Conservation (phyloP, 2,113 vertebrate genomes). For the Heloderma charlesbogerti region DNA sequence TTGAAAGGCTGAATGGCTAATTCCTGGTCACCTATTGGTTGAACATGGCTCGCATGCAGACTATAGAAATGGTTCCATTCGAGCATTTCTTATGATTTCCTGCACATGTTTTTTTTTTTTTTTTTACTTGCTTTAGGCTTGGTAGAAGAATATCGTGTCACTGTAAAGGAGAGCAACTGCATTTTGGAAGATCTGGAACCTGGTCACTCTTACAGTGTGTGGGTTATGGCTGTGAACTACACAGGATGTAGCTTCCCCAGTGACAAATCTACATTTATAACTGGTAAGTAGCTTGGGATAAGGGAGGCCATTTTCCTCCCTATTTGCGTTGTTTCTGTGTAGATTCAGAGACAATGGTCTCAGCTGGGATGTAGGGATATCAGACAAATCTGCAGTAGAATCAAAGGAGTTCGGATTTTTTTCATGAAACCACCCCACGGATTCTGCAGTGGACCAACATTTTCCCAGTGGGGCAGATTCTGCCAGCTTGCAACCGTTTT, state of each 20-base stretch:
- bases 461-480: too few species aligned
- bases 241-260: slow-evolving; percentile 95
- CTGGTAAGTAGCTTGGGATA: slow-evolving; percentile 81
- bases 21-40: neutral
- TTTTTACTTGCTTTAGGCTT: slow-evolving; percentile 77
- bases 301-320: neutral
- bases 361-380: too few species aligned
- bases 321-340: neutral
- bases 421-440: too few species aligned
- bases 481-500: too few species aligned
- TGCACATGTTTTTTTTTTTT: neutral
- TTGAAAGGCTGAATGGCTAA: neutral
- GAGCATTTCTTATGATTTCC: neutral
- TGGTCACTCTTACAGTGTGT: slow-evolving; percentile 90
- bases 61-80: neutral
- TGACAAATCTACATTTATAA: slow-evolving; percentile 89
- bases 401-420: too few species aligned
- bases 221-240: slow-evolving; percentile 97
- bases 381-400: too few species aligned
- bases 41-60: accelerated
- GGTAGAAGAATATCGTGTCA: slow-evolving; percentile 95
- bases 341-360: neutral
- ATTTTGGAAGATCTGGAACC: slow-evolving; percentile 95
- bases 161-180: slow-evolving; percentile 96
- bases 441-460: too few species aligned